Evolutionary conservation across 2,888 invertebrate genomes (phyloP).

Genomic region (Eupithecia subumbrata): DNA sequence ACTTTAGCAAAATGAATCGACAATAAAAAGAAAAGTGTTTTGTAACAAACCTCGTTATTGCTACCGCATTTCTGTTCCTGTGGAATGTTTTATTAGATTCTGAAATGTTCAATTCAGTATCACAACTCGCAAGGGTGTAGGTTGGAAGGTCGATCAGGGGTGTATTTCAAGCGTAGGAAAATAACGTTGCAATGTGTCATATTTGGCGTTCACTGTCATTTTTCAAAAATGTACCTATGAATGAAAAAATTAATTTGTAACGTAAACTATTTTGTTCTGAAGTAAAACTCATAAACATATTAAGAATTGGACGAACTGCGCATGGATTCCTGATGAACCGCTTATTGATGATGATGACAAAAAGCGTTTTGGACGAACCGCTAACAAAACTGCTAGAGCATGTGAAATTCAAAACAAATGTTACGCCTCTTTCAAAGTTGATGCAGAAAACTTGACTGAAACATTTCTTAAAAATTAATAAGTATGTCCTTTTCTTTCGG

Average conservation of each 20-base stretch:
- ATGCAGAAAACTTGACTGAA: neutral
- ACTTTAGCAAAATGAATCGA: slow-evolving; percentile 7
- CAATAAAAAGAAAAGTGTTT: slow-evolving; percentile 29
- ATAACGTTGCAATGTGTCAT: neutral
- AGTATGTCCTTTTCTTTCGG: neutral
- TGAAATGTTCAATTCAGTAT: slow-evolving; percentile 42
- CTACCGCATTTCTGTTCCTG: slow-evolving; percentile 41
- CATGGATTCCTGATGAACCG: too few species aligned
- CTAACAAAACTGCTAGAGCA: neutral
- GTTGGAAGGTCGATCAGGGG: slow-evolving; percentile 28
- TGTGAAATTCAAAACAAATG: neutral
- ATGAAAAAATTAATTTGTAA: too few species aligned
- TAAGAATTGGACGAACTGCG: too few species aligned
- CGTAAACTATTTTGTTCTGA: too few species aligned
- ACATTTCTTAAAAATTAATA: neutral
- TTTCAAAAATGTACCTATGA: too few species aligned
- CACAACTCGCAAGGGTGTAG: slow-evolving; percentile 22
- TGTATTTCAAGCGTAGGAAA: slow-evolving; percentile 5
- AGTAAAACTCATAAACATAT: too few species aligned
- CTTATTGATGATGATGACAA: too few species aligned
- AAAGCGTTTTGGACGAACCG: too few species aligned
- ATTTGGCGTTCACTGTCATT: too few species aligned
- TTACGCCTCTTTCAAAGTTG: neutral
- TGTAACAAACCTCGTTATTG: slow-evolving; percentile 42
- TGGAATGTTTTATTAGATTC: slow-evolving; percentile 48